Evolutionary conservation across 2,797 vertebrate species (phyloP).

Genomic region (Pempheris klunzingeri): DNA sequence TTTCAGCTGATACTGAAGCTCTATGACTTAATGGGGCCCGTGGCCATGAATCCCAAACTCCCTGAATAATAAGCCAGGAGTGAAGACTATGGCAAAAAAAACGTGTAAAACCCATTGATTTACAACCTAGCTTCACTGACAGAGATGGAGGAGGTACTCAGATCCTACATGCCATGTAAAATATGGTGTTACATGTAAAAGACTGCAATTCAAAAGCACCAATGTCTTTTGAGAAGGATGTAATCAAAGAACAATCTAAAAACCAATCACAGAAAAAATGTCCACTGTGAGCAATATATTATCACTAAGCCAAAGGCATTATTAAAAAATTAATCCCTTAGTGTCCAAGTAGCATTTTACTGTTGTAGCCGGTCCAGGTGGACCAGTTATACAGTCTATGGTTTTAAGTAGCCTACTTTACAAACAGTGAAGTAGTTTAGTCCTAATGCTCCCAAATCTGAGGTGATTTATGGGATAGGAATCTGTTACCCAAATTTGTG

Average conservation of each 20-base stretch:
- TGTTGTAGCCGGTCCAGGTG: background rate
- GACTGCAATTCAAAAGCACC: background rate
- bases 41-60: constrained; percentile 39
- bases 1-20: constrained; percentile 24
- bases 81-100: constrained; percentile 3
- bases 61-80: constrained; percentile 38
- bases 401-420: too few species aligned
- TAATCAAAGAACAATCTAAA: background rate
- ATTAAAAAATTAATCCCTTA: background rate
- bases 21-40: constrained; percentile 37
- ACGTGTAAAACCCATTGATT: background rate
- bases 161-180: background rate
- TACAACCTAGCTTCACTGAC: background rate
- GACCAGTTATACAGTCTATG: too few species aligned
- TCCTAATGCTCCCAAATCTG: background rate
- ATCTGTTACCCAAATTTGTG: too few species aligned
- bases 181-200: background rate
- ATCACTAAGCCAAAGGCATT: background rate
- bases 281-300: background rate
- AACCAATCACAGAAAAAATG: background rate
- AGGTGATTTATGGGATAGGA: background rate
- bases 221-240: background rate
- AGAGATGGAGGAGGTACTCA: background rate
- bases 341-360: background rate
- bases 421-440: background rate